Conservation (phyloP, 1,140 invertebrate genomes). For the Acromyrmex heyeri region DNA sequence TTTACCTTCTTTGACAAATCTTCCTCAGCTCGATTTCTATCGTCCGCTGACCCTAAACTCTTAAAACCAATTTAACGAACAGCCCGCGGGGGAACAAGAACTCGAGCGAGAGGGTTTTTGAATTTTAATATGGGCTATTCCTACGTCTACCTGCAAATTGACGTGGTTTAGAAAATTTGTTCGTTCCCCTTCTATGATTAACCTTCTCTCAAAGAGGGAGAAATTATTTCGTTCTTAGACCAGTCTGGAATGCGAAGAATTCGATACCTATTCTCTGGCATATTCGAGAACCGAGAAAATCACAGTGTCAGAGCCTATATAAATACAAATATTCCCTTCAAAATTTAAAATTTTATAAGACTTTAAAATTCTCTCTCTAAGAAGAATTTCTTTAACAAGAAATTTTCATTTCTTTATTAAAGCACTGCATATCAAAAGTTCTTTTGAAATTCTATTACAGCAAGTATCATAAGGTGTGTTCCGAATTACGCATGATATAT, state of each 20-base stretch:
- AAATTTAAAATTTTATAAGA: no score
- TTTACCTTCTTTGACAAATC: no score
- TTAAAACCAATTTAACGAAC: conserved; percentile 57
- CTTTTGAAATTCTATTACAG: neutral
- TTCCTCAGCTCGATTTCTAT: neutral
- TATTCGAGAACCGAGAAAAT: neutral
- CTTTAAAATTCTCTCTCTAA: no score
- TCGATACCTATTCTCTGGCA: conserved; percentile 1
- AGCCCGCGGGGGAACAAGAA: neutral
- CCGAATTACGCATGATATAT: no score
- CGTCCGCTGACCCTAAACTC: conserved; percentile 33
- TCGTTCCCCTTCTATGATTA: conserved; percentile 57
- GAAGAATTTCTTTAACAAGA: no score
- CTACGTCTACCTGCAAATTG: conserved; percentile 69
- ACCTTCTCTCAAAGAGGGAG: neutral
- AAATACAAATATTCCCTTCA: neutral
- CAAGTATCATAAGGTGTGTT: neutral
- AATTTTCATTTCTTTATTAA: neutral
- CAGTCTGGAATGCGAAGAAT: neutral
- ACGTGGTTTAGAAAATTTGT: conserved; percentile 65
- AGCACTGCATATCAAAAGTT: no score
- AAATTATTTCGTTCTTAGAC: neutral
- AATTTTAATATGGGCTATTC: conserved; percentile 58
- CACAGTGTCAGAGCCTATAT: neutral
- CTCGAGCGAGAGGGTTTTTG: neutral